Percentiles rank a stretch among this genome's conserved stretches.
phyloP scores from a whole-genome alignment of 2,888 invertebrate species.

The Spilosoma lubricipeda region DNA sequence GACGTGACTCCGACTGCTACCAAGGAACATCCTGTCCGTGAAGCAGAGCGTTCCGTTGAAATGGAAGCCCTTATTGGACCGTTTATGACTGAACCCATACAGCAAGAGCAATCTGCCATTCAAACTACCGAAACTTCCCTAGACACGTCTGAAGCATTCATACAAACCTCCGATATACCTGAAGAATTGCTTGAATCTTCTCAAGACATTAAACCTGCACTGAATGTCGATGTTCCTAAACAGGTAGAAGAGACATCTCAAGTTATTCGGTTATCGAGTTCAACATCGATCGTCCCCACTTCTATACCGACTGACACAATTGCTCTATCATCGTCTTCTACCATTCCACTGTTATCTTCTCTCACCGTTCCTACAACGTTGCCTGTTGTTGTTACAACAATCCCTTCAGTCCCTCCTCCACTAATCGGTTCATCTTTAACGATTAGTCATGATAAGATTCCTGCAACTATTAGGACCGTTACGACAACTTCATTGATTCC shows the following conservation, averaged over 20 bases:
- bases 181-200: conserved; percentile 4
- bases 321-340: neutral
- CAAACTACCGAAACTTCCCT: conserved; percentile 11
- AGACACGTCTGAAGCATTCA: conserved; percentile 15
- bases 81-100: conserved; percentile 47
- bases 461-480: neutral
- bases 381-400: neutral
- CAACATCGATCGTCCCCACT: neutral
- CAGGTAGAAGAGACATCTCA: neutral
- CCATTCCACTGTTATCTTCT: neutral
- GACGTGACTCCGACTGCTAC: conserved; percentile 52
- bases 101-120: conserved; percentile 3
- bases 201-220: neutral
- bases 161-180: conserved; percentile 7
- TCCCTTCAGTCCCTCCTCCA: neutral
- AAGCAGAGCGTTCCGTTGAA: conserved; percentile 77
- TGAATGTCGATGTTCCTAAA: neutral
- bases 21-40: conserved; percentile 69
- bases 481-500: neutral
- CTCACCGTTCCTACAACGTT: neutral
- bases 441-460: neutral
- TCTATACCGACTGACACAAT: conserved; percentile 1
- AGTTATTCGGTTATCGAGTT: neutral
- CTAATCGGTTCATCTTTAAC: neutral
- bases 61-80: conserved; percentile 75